These are phyloP conservation scores for Alcis repandata DNA, from an alignment of 2,888 invertebrate genomes.

Conservation along the genomic window DNA sequence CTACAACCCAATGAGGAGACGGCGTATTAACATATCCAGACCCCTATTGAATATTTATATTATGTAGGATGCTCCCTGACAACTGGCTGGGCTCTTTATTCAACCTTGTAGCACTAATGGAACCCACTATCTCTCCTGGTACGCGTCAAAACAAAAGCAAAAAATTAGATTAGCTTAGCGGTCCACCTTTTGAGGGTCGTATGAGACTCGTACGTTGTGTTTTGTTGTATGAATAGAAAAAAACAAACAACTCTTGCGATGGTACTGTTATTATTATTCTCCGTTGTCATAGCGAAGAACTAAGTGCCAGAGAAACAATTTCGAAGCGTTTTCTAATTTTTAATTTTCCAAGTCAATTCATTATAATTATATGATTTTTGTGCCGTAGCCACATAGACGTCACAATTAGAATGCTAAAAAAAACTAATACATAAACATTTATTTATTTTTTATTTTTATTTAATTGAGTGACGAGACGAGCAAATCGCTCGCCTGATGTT, in stretches of 20 bases:
- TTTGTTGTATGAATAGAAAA: not conserved
- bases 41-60: slow-evolving; percentile 85
- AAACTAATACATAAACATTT: too few relatives aligned
- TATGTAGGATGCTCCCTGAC: slow-evolving; percentile 56
- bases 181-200: slow-evolving; percentile 37
- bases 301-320: not conserved
- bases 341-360: too few relatives aligned
- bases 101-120: slow-evolving; percentile 81
- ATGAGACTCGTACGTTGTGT: not conserved
- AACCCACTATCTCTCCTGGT: slow-evolving; percentile 72
- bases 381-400: too few relatives aligned
- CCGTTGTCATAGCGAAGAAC: not conserved
- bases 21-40: slow-evolving; percentile 84
- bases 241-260: not conserved
- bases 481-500: too few relatives aligned
- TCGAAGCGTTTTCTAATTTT: too few relatives aligned
- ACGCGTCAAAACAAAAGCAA: slow-evolving; percentile 72
- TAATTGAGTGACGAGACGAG: too few relatives aligned
- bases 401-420: too few relatives aligned
- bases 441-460: too few relatives aligned
- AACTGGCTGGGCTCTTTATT: slow-evolving; percentile 70
- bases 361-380: too few relatives aligned
- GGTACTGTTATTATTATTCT: not conserved
- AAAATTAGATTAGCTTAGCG: slow-evolving; percentile 53
- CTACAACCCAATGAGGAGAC: slow-evolving; percentile 85